Conservation (phyloP, 1,140 invertebrate species). For the Hycleus cichorii region DNA sequence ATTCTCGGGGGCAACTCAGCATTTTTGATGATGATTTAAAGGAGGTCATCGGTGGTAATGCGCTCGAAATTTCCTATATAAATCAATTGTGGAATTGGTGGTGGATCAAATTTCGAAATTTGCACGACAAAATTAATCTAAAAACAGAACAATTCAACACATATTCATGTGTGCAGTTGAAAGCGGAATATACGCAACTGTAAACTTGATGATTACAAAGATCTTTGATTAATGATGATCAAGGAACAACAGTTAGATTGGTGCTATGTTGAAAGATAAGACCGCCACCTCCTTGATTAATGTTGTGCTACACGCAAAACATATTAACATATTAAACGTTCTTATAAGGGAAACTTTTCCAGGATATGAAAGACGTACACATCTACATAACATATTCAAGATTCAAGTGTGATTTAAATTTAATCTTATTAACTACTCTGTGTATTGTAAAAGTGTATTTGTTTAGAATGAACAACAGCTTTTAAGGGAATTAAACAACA, state of each 20-base stretch:
- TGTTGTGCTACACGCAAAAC: constrained; percentile 32
- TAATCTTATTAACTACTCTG: no score
- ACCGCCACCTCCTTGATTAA: constrained; percentile 28
- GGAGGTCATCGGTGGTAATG: constrained; percentile 4
- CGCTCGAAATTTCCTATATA: constrained; percentile 1
- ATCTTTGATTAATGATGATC: constrained; percentile 33
- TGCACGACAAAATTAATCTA: neutral
- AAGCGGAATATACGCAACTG: constrained; percentile 9
- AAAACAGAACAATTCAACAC: constrained; percentile 5
- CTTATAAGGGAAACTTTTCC: constrained; percentile 3
- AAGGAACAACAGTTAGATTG: constrained; percentile 25
- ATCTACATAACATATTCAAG: no score
- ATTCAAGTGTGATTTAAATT: no score
- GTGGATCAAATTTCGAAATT: no score
- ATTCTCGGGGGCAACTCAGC: constrained; percentile 11
- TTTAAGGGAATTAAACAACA: no score
- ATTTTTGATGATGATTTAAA: constrained; percentile 29
- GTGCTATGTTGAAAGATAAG: constrained; percentile 21
- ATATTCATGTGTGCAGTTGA: no score
- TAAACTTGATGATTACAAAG: constrained; percentile 27
- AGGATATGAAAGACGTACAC: neutral
- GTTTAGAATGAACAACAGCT: no score
- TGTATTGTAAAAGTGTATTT: no score
- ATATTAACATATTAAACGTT: constrained; percentile 34
- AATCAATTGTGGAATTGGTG: neutral